phyloP scores from a whole-genome alignment of 2,888 invertebrate genomes.

The Slavum lentiscoides region DNA sequence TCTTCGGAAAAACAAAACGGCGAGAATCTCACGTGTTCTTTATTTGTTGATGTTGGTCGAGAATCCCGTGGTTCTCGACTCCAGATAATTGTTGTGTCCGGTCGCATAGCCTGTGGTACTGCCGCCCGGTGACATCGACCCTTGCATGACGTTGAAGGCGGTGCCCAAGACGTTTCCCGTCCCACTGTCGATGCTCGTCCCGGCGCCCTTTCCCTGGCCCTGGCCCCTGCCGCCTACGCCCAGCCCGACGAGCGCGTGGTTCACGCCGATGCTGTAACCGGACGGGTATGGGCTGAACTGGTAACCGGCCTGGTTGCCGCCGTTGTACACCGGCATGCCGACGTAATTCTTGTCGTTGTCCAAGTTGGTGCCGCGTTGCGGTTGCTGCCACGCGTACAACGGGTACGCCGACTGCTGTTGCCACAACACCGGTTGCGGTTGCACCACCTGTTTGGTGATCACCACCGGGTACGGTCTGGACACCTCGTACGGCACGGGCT shows the following conservation, averaged over 20 bases:
- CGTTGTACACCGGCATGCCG: constrained; percentile 35
- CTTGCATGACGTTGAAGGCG: constrained; percentile 33
- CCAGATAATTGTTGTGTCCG: constrained; percentile 38
- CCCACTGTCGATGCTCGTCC: neutral
- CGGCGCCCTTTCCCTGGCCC: neutral
- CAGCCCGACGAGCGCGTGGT: constrained; percentile 38
- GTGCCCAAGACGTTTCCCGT: neutral
- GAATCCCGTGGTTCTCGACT: constrained; percentile 36
- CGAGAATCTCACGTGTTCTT: neutral
- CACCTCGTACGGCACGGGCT: constrained; percentile 55
- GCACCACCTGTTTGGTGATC: constrained; percentile 27
- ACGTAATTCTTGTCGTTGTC: constrained; percentile 16
- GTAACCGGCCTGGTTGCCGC: constrained; percentile 32
- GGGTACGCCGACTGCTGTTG: constrained; percentile 1
- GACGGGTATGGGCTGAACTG: constrained; percentile 17
- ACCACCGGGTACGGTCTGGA: constrained; percentile 54
- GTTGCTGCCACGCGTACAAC: neutral
- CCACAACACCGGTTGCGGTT: constrained; percentile 34
- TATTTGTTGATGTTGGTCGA: constrained; percentile 29
- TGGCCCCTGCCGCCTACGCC: neutral
- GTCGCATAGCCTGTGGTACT: constrained; percentile 23
- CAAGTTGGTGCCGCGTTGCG: neutral
- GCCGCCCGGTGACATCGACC: constrained; percentile 28
- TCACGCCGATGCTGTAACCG: constrained; percentile 45
- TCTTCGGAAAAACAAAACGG: neutral